phyloP scores from a whole-genome alignment of 2,797 vertebrate species.

The Phoeniculus purpureus region DNA sequence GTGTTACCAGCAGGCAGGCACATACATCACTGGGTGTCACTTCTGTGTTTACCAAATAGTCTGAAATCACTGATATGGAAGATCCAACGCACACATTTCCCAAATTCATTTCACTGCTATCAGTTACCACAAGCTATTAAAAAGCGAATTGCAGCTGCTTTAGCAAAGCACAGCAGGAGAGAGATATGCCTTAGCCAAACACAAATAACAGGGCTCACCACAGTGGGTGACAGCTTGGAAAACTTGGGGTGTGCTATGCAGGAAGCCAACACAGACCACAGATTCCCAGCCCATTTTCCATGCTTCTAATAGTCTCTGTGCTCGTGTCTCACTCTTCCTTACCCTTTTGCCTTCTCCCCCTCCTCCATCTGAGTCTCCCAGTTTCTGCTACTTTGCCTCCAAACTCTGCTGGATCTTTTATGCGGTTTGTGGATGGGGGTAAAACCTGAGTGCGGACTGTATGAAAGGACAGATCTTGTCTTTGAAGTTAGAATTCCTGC shows the following conservation, averaged over 20 bases:
- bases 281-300: not conserved
- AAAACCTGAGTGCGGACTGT: not conserved
- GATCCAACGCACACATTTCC: constrained; percentile 51
- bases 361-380: not conserved
- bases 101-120: constrained; percentile 67
- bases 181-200: constrained; percentile 29
- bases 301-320: not conserved
- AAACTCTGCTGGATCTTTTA: not conserved
- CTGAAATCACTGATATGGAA: constrained; percentile 59
- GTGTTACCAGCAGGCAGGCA: not conserved
- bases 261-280: not conserved
- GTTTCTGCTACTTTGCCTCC: not conserved
- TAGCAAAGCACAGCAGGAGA: constrained; percentile 40
- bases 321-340: not conserved
- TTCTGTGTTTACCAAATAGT: constrained; percentile 60
- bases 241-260: not conserved
- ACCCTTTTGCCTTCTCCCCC: not conserved
- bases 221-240: not conserved
- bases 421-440: fast-evolving
- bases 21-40: constrained; percentile 21
- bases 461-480: not conserved
- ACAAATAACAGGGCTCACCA: not conserved
- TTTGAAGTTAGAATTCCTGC: not conserved
- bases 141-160: constrained; percentile 63
- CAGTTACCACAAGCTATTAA: constrained; percentile 61